Evolutionary conservation across 2,888 invertebrate species (phyloP).

Genomic region (Campaea margaritaria): DNA sequence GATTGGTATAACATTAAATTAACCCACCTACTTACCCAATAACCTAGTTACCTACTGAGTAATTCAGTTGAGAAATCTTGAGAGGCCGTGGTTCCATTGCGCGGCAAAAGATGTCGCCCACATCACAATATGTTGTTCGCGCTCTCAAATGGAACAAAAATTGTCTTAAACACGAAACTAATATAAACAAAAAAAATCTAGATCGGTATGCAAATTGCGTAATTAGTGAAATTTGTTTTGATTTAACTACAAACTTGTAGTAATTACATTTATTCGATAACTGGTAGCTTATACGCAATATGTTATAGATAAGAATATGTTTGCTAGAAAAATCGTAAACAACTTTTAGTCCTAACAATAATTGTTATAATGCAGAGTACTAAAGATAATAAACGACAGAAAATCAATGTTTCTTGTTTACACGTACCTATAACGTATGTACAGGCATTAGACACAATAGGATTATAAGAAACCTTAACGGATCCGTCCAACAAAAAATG

Average conservation of each 20-base stretch:
- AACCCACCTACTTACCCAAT: too few relatives aligned
- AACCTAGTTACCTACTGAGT: too few relatives aligned
- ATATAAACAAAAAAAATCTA: not conserved
- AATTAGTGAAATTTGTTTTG: not conserved
- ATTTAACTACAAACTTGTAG: not conserved
- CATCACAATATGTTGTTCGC: too few relatives aligned
- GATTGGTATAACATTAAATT: too few relatives aligned
- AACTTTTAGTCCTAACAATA: not conserved
- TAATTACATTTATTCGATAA: not conserved
- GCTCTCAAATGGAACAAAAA: too few relatives aligned
- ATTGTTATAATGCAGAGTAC: not conserved
- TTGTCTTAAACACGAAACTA: too few relatives aligned
- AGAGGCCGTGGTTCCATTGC: too few relatives aligned
- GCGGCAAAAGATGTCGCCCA: too few relatives aligned
- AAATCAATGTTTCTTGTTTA: too few relatives aligned
- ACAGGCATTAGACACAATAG: not conserved
- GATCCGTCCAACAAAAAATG: not conserved
- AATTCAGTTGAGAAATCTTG: too few relatives aligned
- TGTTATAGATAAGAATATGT: slow-evolving; percentile 11
- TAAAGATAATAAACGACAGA: not conserved
- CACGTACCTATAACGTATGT: too few relatives aligned
- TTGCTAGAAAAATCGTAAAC: slow-evolving; percentile 13
- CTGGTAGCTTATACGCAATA: slow-evolving; percentile 1
- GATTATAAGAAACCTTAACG: not conserved
- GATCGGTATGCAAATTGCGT: not conserved